These are phyloP conservation scores for Troides oblongomaculatus DNA, from an alignment of 2,888 invertebrate genomes.

Conservation along the genomic window DNA sequence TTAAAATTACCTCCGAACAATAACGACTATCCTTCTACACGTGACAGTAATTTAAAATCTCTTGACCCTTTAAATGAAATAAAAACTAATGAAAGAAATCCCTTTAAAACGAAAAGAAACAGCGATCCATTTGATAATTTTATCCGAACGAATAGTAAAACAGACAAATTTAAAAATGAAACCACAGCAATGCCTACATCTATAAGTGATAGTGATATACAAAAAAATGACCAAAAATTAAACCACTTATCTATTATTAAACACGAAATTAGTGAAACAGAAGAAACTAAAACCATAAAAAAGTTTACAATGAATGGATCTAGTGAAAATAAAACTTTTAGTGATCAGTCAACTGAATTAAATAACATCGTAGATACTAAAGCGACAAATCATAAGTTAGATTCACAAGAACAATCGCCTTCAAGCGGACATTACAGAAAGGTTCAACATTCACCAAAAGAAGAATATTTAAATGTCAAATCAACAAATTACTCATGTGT, in stretches of 20 bases:
- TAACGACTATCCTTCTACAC: slow-evolving; percentile 44
- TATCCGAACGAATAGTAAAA: slow-evolving; percentile 48
- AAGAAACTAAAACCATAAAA: slow-evolving; percentile 75
- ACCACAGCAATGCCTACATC: slow-evolving; percentile 55
- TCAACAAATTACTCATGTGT: slow-evolving; percentile 8
- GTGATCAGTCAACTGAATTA: background rate
- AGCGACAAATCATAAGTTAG: background rate
- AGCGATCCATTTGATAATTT: slow-evolving; percentile 59
- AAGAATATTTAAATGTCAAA: slow-evolving; percentile 11
- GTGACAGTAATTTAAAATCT: slow-evolving; percentile 43
- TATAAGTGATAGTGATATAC: slow-evolving; percentile 63
- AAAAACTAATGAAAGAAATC: slow-evolving; percentile 51
- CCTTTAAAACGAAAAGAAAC: slow-evolving; percentile 52
- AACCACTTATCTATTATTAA: slow-evolving; percentile 67
- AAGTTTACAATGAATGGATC: slow-evolving; percentile 68
- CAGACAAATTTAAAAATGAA: slow-evolving; percentile 47
- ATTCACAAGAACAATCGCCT: slow-evolving; percentile 30
- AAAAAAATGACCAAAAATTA: slow-evolving; percentile 59
- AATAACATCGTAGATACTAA: background rate
- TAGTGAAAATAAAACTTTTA: slow-evolving; percentile 39
- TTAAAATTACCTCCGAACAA: slow-evolving; percentile 16
- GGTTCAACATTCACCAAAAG: slow-evolving; percentile 22
- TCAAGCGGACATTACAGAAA: slow-evolving; percentile 17
- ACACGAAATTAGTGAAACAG: slow-evolving; percentile 66
- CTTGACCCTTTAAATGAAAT: slow-evolving; percentile 35